Evolutionary conservation across 2,797 vertebrate species (phyloP).

Genomic region (Momotus momota): DNA sequence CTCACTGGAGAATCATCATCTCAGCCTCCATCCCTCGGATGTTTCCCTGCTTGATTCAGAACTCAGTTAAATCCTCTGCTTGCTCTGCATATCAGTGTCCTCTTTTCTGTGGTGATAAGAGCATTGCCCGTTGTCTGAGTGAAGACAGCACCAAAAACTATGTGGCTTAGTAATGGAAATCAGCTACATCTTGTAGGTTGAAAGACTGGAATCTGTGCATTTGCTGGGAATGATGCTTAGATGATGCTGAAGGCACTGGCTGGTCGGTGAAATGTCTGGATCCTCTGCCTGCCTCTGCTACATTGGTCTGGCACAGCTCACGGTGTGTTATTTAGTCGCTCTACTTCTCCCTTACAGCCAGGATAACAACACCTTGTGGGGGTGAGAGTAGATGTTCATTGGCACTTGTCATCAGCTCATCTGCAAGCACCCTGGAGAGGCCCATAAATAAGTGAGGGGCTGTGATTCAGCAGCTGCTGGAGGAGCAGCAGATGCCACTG

Average conservation of each 20-base stretch:
- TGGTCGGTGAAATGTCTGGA: background rate
- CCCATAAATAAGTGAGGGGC: slow-evolving; percentile 34
- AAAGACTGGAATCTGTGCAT: background rate
- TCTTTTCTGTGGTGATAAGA: background rate
- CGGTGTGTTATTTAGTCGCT: background rate
- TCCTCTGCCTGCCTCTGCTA: background rate
- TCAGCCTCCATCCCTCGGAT: background rate
- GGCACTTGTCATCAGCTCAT: background rate
- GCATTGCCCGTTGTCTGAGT: background rate
- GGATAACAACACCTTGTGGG: slow-evolving; percentile 17
- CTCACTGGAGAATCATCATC: background rate
- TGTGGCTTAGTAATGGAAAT: background rate
- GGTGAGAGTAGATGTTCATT: background rate
- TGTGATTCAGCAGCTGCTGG: slow-evolving; percentile 36
- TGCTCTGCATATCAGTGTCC: background rate
- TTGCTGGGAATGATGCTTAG: background rate
- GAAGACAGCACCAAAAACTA: background rate
- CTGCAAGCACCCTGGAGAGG: background rate
- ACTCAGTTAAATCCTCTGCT: background rate
- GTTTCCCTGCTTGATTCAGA: background rate
- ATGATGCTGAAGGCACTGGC: background rate
- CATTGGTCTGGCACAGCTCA: background rate
- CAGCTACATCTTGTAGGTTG: background rate
- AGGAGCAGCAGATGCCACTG: background rate
- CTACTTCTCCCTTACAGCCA: slow-evolving; percentile 24